phyloP scores from a whole-genome alignment of 2,113 vertebrate genomes.

The Lepus europaeus region DNA sequence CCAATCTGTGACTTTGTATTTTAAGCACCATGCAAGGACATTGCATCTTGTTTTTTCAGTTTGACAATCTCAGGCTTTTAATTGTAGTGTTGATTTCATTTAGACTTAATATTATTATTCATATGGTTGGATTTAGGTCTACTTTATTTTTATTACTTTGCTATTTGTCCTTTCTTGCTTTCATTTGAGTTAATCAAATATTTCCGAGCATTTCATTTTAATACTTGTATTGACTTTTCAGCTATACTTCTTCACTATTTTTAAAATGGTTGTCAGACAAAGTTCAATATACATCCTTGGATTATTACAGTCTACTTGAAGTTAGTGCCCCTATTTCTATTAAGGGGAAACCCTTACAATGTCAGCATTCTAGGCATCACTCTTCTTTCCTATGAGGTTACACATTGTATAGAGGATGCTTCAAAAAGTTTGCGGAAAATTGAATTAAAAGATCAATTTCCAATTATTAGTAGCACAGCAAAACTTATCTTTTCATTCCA shows the following conservation, averaged over 20 bases:
- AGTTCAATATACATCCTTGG: background rate
- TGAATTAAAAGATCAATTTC: too few species aligned
- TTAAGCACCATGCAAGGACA: background rate
- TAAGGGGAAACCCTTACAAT: background rate
- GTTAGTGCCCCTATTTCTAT: background rate
- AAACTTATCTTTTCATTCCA: too few species aligned
- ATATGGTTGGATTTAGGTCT: conserved; percentile 52
- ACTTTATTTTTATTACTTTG: conserved; percentile 44
- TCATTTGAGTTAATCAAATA: conserved; percentile 70
- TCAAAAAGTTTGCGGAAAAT: too few species aligned
- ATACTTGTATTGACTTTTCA: conserved; percentile 59
- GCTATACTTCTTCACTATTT: background rate
- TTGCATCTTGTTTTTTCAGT: background rate
- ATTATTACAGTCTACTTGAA: background rate
- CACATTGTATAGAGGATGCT: too few species aligned
- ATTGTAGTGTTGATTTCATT: conserved; percentile 53
- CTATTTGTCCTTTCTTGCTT: conserved; percentile 59
- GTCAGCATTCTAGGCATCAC: background rate
- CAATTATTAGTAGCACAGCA: too few species aligned
- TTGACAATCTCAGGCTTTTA: conserved; percentile 52
- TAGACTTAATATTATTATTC: conserved; percentile 62
- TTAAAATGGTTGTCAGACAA: background rate
- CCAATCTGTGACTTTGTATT: background rate
- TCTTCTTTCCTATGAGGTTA: background rate
- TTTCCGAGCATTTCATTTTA: conserved; percentile 69